phyloP scores from a whole-genome alignment of 2,888 invertebrate species.

The Erannis defoliaria region DNA sequence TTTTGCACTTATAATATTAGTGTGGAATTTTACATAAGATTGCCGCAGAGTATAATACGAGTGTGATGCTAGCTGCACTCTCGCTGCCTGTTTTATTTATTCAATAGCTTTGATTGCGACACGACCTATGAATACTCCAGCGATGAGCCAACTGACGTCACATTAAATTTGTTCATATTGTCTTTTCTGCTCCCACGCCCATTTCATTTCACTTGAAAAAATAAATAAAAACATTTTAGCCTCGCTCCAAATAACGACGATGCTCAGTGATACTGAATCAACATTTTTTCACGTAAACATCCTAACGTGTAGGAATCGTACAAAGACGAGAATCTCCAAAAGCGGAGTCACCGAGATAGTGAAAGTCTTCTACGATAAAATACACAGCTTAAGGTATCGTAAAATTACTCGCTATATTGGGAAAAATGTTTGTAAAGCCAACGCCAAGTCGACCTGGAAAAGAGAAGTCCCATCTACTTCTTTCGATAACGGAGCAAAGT shows the following conservation, averaged over 20 bases:
- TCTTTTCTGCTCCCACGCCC: conserved; percentile 10
- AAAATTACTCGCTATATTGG: conserved; percentile 4
- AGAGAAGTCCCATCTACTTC: conserved; percentile 12
- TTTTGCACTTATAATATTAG: too few relatives aligned
- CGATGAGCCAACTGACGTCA: conserved; percentile 16
- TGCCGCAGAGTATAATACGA: too few relatives aligned
- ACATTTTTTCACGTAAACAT: conserved; percentile 15
- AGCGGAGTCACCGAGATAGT: neutral
- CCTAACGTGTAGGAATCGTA: conserved; percentile 19
- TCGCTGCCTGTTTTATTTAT: conserved; percentile 21
- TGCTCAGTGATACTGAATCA: conserved; percentile 9
- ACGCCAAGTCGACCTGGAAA: conserved; percentile 14
- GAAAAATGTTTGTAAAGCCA: conserved; percentile 18
- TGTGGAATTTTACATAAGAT: too few relatives aligned
- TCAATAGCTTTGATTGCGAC: conserved; percentile 20
- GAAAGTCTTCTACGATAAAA: conserved; percentile 2
- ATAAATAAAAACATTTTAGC: conserved; percentile 21
- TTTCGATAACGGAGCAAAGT: conserved; percentile 29
- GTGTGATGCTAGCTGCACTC: conserved; percentile 11
- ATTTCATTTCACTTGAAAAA: conserved; percentile 18
- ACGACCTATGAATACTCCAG: conserved; percentile 18
- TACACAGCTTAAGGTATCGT: conserved; percentile 5
- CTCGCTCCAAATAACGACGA: conserved; percentile 9
- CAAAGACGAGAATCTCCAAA: conserved; percentile 1
- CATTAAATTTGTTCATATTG: conserved; percentile 11